Evolutionary conservation across 2,113 vertebrate genomes (phyloP), one percentile per base, ranked within the genome.

Genomic region (Bos taurus): DNA sequence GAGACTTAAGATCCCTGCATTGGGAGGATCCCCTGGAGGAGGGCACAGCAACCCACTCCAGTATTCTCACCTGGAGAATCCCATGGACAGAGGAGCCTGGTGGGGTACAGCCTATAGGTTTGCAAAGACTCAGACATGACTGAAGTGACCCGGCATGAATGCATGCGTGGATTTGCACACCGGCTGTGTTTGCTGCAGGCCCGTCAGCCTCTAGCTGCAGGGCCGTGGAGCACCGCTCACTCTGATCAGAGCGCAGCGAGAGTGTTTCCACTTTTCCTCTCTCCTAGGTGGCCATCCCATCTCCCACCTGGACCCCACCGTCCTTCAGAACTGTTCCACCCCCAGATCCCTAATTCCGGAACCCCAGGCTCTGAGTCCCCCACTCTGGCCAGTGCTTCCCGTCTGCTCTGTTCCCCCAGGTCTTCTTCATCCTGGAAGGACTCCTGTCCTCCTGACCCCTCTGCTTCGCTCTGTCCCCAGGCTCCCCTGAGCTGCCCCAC

Each of bases 251-350:
- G 4, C 33, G 1, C 80, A 54, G 19, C 0, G 1, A 23, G 52
- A 1, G 0, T 56, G 81, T 56, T 26, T 56, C 7, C n/a, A 15
- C 52, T 26, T 15, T 25, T 16, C 21, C 52, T 36, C 13, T 40
- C 81, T 25, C n/a, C 23, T 56, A 25, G 7, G 13, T 36, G 81
- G 50, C 52, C 33, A 7, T 25, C 33, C 78, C 52, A 2, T 2
- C 33, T 25, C 21, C 4, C 13, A n/a, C 33, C 33, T 1, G 0
- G 52, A 15, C 50, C 21, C 23, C 33, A 9, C n/a, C 7, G 0
- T 83, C 52, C 33, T n/a, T 56, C 52, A 36, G 52, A 83, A 36
- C 33, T 33, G 7, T 25, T 16, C 21, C 19, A 54, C 21, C 52
- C 81, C 33, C 12, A 36, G 52, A 56, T 26, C 52, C 81, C 3